Evolutionary conservation across 2,797 vertebrate genomes (phyloP).

Genomic region (Limosa lapponica): DNA sequence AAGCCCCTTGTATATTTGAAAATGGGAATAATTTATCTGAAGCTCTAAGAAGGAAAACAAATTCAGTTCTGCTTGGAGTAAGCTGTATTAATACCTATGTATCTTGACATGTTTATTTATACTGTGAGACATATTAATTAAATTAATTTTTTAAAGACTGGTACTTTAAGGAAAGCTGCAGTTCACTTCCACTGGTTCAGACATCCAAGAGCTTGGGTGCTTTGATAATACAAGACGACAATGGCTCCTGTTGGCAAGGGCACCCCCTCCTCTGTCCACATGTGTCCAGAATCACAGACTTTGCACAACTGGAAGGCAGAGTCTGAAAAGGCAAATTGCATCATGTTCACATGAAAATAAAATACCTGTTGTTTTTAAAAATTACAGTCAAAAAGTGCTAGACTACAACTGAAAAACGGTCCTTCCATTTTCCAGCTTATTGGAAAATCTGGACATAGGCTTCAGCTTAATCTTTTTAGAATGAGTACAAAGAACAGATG

Average conservation of each 20-base stretch:
- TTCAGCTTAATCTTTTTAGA: not conserved
- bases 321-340: not conserved
- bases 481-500: not conserved
- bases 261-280: not conserved
- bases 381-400: not conserved
- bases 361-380: not conserved
- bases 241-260: not conserved
- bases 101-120: not conserved
- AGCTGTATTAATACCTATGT: not conserved
- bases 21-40: not conserved
- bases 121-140: not conserved
- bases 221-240: not conserved
- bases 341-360: not conserved
- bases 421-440: not conserved
- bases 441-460: not conserved
- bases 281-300: not conserved
- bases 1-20: not conserved
- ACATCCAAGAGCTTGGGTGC: not conserved
- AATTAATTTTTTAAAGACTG: not conserved
- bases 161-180: not conserved
- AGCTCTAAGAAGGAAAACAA: not conserved
- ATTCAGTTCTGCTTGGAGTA: not conserved
- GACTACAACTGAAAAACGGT: not conserved
- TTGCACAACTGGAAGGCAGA: not conserved
- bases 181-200: not conserved